Evolutionary conservation across 2,113 vertebrate species (phyloP).

Genomic region (Alouatta palliata): DNA sequence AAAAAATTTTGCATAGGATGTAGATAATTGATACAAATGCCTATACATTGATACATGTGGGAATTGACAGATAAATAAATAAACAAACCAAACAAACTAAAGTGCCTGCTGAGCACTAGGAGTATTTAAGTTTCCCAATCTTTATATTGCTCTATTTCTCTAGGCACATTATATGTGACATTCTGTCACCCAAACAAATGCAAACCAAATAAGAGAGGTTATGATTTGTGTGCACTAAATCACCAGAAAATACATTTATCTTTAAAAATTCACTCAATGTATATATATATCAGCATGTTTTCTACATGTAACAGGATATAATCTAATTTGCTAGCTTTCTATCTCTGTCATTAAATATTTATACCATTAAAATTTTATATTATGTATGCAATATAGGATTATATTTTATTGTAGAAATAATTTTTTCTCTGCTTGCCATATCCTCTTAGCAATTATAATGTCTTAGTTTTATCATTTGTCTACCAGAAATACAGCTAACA

Average conservation of each 20-base stretch:
- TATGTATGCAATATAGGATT: constrained; percentile 16
- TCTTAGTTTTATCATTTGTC: constrained; percentile 73
- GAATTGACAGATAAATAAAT: too few species aligned
- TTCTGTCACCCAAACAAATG: neutral
- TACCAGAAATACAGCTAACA: constrained; percentile 54
- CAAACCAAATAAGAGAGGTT: neutral
- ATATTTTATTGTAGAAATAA: constrained; percentile 69
- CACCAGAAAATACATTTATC: neutral
- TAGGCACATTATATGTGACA: neutral
- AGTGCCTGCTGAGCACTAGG: accelerated
- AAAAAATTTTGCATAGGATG: neutral
- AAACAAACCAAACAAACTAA: too few species aligned
- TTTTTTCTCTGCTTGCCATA: constrained; percentile 64
- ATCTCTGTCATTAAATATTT: constrained; percentile 59
- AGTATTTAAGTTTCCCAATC: neutral
- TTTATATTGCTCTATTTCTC: neutral
- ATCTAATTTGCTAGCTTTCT: constrained; percentile 48
- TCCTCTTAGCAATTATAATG: constrained; percentile 68
- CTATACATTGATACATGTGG: too few species aligned
- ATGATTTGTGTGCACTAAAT: neutral
- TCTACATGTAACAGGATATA: neutral
- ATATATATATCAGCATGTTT: neutral
- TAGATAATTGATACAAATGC: neutral
- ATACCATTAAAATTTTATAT: constrained; percentile 58
- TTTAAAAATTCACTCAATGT: neutral